Conservation (phyloP, 1,140 invertebrate species). For the Onthophagus taurus region DNA sequence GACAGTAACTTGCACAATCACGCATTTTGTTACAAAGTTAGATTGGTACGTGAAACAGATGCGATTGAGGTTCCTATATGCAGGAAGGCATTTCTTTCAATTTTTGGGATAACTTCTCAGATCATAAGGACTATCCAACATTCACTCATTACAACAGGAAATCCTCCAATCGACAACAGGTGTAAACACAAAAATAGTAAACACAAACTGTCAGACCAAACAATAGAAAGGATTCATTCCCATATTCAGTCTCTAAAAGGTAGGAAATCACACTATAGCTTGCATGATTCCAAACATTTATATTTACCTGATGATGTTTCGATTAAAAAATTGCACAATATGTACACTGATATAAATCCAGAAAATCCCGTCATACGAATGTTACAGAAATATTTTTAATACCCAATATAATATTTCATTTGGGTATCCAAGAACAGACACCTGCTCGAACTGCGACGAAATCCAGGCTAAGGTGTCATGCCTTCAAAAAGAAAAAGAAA, state of each 20-base stretch:
- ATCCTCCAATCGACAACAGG: slow-evolving; percentile 2
- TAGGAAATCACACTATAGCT: slow-evolving; percentile 4
- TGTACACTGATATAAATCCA: background rate
- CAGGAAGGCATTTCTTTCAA: slow-evolving; percentile 3
- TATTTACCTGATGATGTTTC: slow-evolving; percentile 1
- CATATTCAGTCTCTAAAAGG: slow-evolving; percentile 9
- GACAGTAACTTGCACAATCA: slow-evolving; percentile 1
- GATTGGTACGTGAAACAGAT: slow-evolving; percentile 4
- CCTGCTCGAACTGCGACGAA: slow-evolving; percentile 12
- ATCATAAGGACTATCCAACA: slow-evolving; percentile 3
- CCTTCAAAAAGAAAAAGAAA: slow-evolving; percentile 5
- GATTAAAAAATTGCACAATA: slow-evolving; percentile 1
- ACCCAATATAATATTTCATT: slow-evolving; percentile 7
- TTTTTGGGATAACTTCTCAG: slow-evolving; percentile 8
- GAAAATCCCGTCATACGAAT: slow-evolving; percentile 11
- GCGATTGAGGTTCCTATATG: slow-evolving; percentile 7
- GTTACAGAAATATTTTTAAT: slow-evolving; percentile 10
- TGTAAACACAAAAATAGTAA: slow-evolving; percentile 5
- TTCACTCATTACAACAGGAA: background rate
- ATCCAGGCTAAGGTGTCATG: background rate
- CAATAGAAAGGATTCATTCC: slow-evolving; percentile 1
- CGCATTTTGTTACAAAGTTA: slow-evolving; percentile 7
- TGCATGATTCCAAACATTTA: slow-evolving; percentile 4
- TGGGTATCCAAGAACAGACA: slow-evolving; percentile 11
- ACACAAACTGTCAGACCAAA: slow-evolving; percentile 8